A percentile compares a stretch with the other conserved stretches of the same genome.
These are phyloP conservation scores for Coregonus clupeaformis DNA, from an alignment of 2,113 vertebrate genomes.

Conservation along the genomic window DNA sequence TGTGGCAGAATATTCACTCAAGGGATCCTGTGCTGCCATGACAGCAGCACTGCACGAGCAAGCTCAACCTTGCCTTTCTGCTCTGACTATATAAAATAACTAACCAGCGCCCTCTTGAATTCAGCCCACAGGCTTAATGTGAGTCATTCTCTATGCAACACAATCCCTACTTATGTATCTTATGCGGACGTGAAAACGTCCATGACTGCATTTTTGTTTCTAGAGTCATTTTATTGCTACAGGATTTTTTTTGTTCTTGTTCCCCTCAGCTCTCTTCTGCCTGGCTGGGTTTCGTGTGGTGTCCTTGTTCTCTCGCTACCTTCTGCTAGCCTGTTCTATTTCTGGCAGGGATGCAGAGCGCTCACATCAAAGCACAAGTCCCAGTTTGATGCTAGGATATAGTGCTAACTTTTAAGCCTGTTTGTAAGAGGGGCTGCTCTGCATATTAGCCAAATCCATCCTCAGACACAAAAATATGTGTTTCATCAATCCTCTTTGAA, in stretches of 20 bases:
- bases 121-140: not conserved
- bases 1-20: not conserved
- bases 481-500: slow-evolving; percentile 29
- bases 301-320: slow-evolving; percentile 31
- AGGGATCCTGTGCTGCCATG: not conserved
- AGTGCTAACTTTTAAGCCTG: slow-evolving; percentile 15
- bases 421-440: slow-evolving; percentile 41
- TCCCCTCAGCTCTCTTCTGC: slow-evolving; percentile 14
- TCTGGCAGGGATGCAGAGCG: slow-evolving; percentile 54
- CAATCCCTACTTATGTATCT: slow-evolving; percentile 21
- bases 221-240: slow-evolving; percentile 18
- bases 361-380: slow-evolving; percentile 54
- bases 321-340: slow-evolving; percentile 61
- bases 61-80: not conserved
- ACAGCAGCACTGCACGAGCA: not conserved
- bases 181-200: not conserved
- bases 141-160: slow-evolving; percentile 5
- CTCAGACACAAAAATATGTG: not conserved
- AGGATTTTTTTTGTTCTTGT: slow-evolving; percentile 2
- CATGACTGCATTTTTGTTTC: slow-evolving; percentile 10
- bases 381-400: slow-evolving; percentile 71
- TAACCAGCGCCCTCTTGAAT: not conserved
- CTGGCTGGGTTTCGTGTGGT: slow-evolving; percentile 46
- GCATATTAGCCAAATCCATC: slow-evolving; percentile 41
- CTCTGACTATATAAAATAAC: not conserved